phyloP scores from a whole-genome alignment of 2,113 vertebrate species.

The Galeopterus variegatus region DNA sequence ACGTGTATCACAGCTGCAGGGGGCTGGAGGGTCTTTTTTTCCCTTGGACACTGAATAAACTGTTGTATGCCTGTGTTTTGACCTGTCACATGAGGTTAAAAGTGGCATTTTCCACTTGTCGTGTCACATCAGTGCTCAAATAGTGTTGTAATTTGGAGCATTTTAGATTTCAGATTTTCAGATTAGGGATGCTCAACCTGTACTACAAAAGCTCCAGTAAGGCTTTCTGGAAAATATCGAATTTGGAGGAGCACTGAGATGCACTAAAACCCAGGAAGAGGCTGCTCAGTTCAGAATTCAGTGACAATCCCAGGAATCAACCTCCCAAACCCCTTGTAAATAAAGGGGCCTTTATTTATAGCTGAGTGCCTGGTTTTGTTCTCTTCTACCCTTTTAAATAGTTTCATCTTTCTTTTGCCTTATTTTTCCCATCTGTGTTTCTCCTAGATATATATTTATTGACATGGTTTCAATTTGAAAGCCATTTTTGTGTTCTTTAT shows the following conservation, averaged over 20 bases:
- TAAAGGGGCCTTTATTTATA: neutral
- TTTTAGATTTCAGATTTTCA: no score
- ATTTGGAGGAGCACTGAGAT: neutral
- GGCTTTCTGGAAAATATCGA: neutral
- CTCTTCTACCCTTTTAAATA: conserved; percentile 4
- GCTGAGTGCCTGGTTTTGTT: neutral
- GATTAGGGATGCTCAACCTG: no score
- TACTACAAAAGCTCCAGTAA: neutral
- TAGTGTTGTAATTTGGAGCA: no score
- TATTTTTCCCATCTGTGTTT: neutral
- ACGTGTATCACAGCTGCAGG: no score
- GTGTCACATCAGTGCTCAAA: no score
- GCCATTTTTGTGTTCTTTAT: neutral
- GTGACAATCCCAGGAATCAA: neutral
- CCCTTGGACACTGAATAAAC: no score
- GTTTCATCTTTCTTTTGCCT: neutral
- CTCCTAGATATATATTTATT: neutral
- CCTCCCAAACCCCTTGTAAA: neutral
- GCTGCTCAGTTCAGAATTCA: neutral
- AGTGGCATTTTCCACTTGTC: no score
- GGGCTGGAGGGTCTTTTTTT: no score
- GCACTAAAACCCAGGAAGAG: neutral
- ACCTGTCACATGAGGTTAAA: no score
- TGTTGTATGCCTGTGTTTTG: no score
- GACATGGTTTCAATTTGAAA: conserved; percentile 44